phyloP scores from a whole-genome alignment of 2,888 invertebrate genomes.

The Cremastinae sp. region DNA sequence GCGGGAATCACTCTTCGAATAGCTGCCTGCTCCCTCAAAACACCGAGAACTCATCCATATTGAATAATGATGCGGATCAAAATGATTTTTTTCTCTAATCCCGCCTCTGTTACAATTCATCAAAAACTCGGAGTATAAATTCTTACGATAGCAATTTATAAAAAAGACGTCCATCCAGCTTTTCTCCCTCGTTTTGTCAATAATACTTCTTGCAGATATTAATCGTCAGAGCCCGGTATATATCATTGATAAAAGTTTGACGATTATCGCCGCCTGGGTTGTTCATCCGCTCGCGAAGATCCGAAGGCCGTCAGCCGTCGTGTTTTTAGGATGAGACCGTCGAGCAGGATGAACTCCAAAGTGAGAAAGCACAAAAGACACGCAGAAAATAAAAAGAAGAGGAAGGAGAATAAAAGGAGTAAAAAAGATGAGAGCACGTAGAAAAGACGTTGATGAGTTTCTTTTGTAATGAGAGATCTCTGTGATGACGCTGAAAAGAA shows the following conservation, averaged over 20 bases:
- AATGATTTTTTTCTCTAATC: conserved; percentile 30
- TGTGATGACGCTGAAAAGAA: conserved; percentile 28
- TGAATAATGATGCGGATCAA: conserved; percentile 52
- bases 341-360: neutral
- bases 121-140: conserved; percentile 8
- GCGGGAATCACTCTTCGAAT: conserved; percentile 52
- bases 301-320: neutral
- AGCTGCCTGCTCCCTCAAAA: conserved; percentile 25
- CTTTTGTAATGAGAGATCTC: conserved; percentile 42
- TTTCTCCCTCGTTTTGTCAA: neutral
- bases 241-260: conserved; percentile 22
- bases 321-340: neutral
- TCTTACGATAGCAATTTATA: conserved; percentile 4
- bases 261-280: neutral
- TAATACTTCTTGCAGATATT: neutral
- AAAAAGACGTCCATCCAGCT: neutral
- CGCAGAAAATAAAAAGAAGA: neutral
- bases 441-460: conserved; percentile 48
- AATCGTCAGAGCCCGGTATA: neutral
- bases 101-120: conserved; percentile 12
- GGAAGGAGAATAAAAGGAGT: neutral
- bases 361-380: neutral
- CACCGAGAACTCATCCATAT: conserved; percentile 26
- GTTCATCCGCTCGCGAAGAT: neutral
- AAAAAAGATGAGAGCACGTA: conserved; percentile 10